These are phyloP conservation scores for Chaenodraco wilsoni DNA, from an alignment of 2,797 vertebrate species.

Conservation along the genomic window DNA sequence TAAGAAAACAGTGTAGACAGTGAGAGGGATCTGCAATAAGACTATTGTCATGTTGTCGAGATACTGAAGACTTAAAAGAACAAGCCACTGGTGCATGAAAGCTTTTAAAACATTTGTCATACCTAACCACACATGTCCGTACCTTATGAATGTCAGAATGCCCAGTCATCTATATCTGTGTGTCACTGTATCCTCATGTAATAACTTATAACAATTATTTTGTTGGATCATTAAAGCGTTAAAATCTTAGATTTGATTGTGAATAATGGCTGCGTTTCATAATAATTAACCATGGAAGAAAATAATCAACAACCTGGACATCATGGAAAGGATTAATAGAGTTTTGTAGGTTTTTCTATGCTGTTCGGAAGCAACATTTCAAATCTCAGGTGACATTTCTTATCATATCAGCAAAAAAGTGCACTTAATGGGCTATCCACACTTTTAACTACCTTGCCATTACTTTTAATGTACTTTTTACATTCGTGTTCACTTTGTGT, in stretches of 20 bases:
- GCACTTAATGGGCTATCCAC: not conserved
- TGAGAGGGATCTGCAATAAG: not conserved
- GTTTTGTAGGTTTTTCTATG: not conserved
- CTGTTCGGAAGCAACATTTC: not conserved
- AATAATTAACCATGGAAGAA: not conserved
- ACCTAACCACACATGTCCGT: not conserved
- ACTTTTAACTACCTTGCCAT: not conserved
- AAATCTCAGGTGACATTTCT: not conserved
- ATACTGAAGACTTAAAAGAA: not conserved
- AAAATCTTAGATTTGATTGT: not conserved
- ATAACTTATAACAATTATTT: not conserved
- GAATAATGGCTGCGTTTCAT: not conserved
- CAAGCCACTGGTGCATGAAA: too few relatives aligned
- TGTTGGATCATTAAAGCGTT: not conserved
- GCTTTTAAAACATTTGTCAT: not conserved
- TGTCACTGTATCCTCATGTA: not conserved
- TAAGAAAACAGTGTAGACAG: slow-evolving; percentile 27
- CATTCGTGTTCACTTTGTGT: not conserved
- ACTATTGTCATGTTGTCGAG: not conserved
- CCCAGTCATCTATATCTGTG: slow-evolving; percentile 1
- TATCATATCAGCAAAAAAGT: not conserved
- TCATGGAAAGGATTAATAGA: not conserved
- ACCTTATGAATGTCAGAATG: not conserved
- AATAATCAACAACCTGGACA: not conserved
- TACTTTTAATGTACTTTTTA: not conserved